Evolutionary conservation across 2,113 vertebrate species (phyloP).

Genomic region (Channa argus): DNA sequence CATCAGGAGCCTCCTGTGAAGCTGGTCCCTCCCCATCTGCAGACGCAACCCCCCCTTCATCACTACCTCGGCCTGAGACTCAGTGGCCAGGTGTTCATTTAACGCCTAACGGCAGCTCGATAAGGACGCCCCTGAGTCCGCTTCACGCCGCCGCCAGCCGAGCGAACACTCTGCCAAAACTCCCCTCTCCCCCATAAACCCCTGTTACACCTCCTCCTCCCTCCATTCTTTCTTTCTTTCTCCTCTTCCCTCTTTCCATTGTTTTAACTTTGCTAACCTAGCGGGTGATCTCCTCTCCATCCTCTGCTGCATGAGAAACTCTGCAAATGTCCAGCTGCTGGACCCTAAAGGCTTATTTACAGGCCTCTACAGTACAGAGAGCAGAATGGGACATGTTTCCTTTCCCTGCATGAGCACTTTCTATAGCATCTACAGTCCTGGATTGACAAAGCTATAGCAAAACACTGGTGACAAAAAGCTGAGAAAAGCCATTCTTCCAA

Average conservation of each 20-base stretch:
- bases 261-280: conserved; percentile 33
- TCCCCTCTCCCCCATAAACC: conserved; percentile 61
- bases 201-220: conserved; percentile 11
- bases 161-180: conserved; percentile 68
- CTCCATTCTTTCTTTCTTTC: conserved; percentile 7
- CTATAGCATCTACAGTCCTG: neutral
- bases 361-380: neutral
- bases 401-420: conserved; percentile 16
- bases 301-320: conserved; percentile 47
- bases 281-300: neutral
- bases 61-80: conserved; percentile 43
- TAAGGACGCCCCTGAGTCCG: conserved; percentile 62
- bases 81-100: conserved; percentile 75
- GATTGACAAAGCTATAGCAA: no score
- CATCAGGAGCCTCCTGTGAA: conserved; percentile 61
- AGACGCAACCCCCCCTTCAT: conserved; percentile 20
- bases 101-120: conserved; percentile 65
- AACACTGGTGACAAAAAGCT: no score
- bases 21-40: conserved; percentile 52
- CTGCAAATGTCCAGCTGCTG: conserved; percentile 61
- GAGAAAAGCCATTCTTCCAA: no score
- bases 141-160: conserved; percentile 58
- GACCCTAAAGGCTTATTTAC: conserved; percentile 57
- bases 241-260: conserved; percentile 27
- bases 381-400: conserved; percentile 36